A percentile compares a stretch with the other conserved stretches of the same genome.
Conservation (phyloP, 2,888 invertebrate genomes). For the Agrotis segetum region DNA sequence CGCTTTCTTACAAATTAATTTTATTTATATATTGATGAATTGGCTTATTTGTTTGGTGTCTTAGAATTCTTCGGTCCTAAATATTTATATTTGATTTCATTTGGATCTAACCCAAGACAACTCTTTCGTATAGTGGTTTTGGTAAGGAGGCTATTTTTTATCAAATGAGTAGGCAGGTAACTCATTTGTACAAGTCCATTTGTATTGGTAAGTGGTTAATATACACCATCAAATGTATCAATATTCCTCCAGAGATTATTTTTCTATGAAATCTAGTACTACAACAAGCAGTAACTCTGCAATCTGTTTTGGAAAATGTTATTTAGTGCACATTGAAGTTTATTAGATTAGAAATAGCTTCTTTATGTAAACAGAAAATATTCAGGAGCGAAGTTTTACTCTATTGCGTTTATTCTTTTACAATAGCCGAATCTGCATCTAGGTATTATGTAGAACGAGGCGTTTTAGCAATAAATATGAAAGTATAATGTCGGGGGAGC, state of each 20-base stretch:
- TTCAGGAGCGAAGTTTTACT: conserved; percentile 19
- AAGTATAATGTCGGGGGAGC: conserved; percentile 87
- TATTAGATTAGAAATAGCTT: conserved; percentile 45
- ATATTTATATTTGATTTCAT: conserved; percentile 50
- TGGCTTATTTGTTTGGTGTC: conserved; percentile 81
- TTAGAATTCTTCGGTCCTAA: conserved; percentile 54
- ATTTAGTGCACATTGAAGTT: conserved; percentile 37
- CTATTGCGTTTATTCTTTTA: conserved; percentile 55
- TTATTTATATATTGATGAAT: conserved; percentile 89
- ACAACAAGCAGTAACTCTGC: conserved; percentile 27
- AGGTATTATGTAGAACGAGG: conserved; percentile 77
- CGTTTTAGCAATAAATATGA: conserved; percentile 88
- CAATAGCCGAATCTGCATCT: conserved; percentile 67
- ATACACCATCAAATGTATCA: conserved; percentile 37
- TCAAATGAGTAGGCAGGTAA: conserved; percentile 30
- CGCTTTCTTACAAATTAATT: conserved; percentile 84
- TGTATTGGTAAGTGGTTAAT: conserved; percentile 26
- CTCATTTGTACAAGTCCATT: conserved; percentile 32
- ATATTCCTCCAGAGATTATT: conserved; percentile 27
- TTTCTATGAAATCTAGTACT: conserved; percentile 31
- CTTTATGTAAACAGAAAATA: conserved; percentile 26
- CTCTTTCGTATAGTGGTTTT: conserved; percentile 20
- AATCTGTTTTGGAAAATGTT: conserved; percentile 35
- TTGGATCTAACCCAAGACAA: conserved; percentile 60
- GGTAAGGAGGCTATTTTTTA: conserved; percentile 27